A percentile compares a stretch with the other conserved stretches of the same genome.
Conservation (phyloP, 2,797 vertebrate species). For the Mareca strepera region DNA sequence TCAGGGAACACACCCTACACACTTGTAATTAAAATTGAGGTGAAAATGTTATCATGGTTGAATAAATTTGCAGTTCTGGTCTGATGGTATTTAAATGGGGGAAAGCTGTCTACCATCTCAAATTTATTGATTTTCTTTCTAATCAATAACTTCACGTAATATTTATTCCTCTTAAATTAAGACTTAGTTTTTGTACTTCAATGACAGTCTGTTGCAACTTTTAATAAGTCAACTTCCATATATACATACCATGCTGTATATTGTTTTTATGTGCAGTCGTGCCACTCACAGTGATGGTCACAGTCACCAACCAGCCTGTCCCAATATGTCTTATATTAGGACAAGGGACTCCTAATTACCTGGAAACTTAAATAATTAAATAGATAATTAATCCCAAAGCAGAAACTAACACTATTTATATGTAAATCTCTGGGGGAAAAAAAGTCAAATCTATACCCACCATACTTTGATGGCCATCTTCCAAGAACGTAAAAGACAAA, state of each 20-base stretch:
- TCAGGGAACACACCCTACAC: neutral
- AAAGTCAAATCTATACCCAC: neutral
- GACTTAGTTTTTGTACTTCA: neutral
- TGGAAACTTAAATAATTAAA: neutral
- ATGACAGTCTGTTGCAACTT: neutral
- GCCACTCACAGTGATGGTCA: neutral
- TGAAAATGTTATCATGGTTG: neutral
- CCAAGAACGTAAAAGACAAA: neutral
- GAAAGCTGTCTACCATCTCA: neutral
- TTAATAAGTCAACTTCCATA: neutral
- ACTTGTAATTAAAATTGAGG: neutral
- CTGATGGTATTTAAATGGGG: conserved; percentile 11
- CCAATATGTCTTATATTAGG: neutral
- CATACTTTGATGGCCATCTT: neutral
- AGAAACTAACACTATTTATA: neutral
- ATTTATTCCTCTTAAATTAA: neutral
- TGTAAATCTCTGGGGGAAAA: neutral
- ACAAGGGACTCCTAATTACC: neutral
- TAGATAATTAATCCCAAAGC: neutral
- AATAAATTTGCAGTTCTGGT: neutral
- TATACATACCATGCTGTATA: neutral
- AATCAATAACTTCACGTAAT: neutral
- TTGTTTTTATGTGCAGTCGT: neutral
- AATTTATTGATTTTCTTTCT: conserved; percentile 10
- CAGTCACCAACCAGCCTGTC: neutral